A percentile compares a stretch with the other conserved stretches of the same genome.
phyloP scores from a whole-genome alignment of 1,140 invertebrate genomes.

The Diprion similis region DNA sequence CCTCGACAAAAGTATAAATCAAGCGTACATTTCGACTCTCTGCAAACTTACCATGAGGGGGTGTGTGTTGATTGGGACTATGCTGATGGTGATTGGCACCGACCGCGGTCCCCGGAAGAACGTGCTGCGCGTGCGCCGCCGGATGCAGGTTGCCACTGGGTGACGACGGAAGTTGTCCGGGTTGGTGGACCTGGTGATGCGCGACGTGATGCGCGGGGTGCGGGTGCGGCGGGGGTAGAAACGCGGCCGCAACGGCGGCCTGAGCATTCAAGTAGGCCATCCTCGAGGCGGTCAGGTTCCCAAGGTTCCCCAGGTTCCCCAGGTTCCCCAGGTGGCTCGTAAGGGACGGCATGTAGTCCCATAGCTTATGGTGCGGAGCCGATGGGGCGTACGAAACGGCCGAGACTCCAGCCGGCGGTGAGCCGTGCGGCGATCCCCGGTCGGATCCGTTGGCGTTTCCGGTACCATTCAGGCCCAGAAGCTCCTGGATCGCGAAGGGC shows the following conservation, averaged over 20 bases:
- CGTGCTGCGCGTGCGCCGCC: constrained; percentile 56
- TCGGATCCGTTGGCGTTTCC: constrained; percentile 54
- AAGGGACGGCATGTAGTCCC: constrained; percentile 60
- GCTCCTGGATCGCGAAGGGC: constrained; percentile 91
- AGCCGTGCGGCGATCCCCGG: constrained; percentile 56
- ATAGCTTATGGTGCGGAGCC: constrained; percentile 59
- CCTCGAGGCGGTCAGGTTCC: constrained; percentile 70
- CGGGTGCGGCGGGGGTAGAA: constrained; percentile 73
- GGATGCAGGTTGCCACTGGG: constrained; percentile 54
- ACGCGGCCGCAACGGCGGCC: constrained; percentile 85
- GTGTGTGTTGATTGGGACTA: constrained; percentile 56
- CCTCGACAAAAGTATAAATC: too few relatives aligned
- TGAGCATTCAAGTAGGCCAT: constrained; percentile 89
- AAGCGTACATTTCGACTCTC: too few relatives aligned
- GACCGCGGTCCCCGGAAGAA: constrained; percentile 52
- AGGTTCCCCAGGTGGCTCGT: constrained; percentile 56
- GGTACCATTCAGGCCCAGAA: constrained; percentile 74
- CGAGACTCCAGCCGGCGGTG: constrained; percentile 62
- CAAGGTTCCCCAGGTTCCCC: constrained; percentile 51
- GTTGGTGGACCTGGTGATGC: constrained; percentile 59
- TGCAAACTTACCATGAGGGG: constrained; percentile 51
- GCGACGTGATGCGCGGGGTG: constrained; percentile 58
- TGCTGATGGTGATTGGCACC: constrained; percentile 56
- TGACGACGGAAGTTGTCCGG: constrained; percentile 53
- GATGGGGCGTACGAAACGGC: constrained; percentile 60